Percentiles rank a stretch among this genome's conserved stretches.
These are phyloP conservation scores for Tetragnatha versicolor DNA, from an alignment of 1,140 invertebrate genomes.

Conservation along the genomic window DNA sequence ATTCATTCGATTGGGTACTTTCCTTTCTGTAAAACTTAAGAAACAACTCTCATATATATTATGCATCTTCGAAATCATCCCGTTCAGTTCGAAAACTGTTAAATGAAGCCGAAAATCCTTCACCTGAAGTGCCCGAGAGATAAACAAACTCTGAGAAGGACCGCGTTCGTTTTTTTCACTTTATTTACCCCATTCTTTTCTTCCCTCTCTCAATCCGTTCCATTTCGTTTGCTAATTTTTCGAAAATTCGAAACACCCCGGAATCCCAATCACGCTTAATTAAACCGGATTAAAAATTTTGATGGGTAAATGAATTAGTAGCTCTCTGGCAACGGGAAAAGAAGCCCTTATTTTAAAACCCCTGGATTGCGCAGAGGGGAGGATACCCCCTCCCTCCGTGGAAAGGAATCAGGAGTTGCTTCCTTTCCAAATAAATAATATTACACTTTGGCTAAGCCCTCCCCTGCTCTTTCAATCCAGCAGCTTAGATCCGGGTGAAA, in stretches of 20 bases:
- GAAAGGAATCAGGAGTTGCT: conserved; percentile 29
- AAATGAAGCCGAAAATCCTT: conserved; percentile 40
- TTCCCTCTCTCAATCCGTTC: neutral
- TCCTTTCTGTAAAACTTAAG: too few species aligned
- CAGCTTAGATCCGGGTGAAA: conserved; percentile 21
- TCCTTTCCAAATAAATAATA: conserved; percentile 46
- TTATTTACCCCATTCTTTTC: conserved; percentile 1
- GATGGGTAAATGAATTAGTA: conserved; percentile 53
- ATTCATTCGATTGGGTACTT: too few species aligned
- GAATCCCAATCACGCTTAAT: conserved; percentile 52
- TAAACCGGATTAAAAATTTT: conserved; percentile 53
- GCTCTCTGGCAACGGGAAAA: neutral
- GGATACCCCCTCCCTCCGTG: neutral
- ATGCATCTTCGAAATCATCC: too few species aligned
- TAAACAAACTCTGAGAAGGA: neutral
- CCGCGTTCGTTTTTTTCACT: conserved; percentile 1
- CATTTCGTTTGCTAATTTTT: neutral
- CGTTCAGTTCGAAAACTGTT: conserved; percentile 16
- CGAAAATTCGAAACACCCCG: neutral
- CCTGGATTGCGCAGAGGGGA: neutral
- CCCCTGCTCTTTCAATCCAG: conserved; percentile 7
- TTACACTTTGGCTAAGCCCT: conserved; percentile 34
- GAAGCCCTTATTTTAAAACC: conserved; percentile 51
- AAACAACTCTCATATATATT: too few species aligned
- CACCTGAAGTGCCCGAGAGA: conserved; percentile 4